phyloP scores from a whole-genome alignment of 2,888 invertebrate species.

The Tridacna gigas region DNA sequence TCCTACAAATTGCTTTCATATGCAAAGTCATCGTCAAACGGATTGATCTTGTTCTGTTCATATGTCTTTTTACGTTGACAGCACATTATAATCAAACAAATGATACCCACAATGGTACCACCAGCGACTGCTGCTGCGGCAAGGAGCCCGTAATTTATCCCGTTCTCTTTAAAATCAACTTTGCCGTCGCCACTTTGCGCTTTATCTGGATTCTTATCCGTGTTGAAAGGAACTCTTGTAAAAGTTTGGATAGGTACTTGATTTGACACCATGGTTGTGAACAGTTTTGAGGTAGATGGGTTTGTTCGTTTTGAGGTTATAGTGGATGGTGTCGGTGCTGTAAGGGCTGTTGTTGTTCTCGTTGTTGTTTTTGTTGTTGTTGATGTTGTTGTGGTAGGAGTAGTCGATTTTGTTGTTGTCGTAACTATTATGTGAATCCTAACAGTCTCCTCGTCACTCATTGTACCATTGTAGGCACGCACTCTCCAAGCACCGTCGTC shows the following conservation, averaged over 20 bases:
- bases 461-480: conserved; percentile 54
- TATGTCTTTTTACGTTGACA: conserved; percentile 48
- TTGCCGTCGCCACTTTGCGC: conserved; percentile 26
- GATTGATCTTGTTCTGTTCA: conserved; percentile 54
- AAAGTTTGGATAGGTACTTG: background rate
- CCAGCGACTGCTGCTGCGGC: conserved; percentile 57
- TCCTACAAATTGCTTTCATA: conserved; percentile 6
- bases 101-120: conserved; percentile 55
- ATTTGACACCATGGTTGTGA: background rate
- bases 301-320: conserved; percentile 16
- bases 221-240: background rate
- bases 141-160: conserved; percentile 54
- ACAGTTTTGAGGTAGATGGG: conserved; percentile 4
- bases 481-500: conserved; percentile 65
- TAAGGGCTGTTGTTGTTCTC: conserved; percentile 41
- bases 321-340: conserved; percentile 31
- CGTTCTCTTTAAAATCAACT: conserved; percentile 30
- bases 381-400: conserved; percentile 47
- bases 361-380: conserved; percentile 48
- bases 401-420: conserved; percentile 58
- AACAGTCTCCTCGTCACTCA: conserved; percentile 43
- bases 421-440: conserved; percentile 50
- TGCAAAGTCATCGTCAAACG: conserved; percentile 49
- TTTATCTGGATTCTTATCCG: background rate
- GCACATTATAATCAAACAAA: conserved; percentile 52